A percentile compares a stretch with the other conserved stretches of the same genome.
Conservation (phyloP, 35 echinoderm and acorn worm species). For the Lytechinus pictus region DNA sequence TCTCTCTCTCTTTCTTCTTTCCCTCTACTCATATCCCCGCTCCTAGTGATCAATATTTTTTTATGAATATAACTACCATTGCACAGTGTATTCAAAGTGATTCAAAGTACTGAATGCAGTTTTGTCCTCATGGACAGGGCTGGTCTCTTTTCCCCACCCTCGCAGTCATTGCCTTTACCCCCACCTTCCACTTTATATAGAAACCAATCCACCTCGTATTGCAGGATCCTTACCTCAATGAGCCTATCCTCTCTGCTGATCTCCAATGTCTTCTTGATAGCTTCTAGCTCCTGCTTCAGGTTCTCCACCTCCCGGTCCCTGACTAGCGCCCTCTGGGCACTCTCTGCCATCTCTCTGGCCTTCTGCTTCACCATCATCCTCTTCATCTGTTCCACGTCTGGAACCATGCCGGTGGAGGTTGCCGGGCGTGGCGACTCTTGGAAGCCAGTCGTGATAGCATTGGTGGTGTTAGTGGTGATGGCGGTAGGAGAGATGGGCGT, state of each 20-base stretch:
- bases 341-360: constrained; percentile 75
- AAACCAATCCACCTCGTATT: no score
- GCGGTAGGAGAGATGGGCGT: neutral
- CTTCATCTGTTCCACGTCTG: constrained; percentile 61
- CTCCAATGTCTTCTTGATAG: neutral
- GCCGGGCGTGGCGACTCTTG: neutral
- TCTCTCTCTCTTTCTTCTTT: no score
- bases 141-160: no score
- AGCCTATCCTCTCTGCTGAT: neutral
- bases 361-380: constrained; percentile 63
- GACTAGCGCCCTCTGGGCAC: constrained; percentile 66
- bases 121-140: no score
- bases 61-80: no score
- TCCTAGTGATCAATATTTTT: no score
- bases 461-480: neutral
- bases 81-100: no score
- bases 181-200: no score
- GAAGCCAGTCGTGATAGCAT: neutral
- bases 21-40: no score
- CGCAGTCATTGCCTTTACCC: no score
- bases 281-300: constrained; percentile 47
- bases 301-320: constrained; percentile 67
- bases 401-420: neutral
- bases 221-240: neutral
- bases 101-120: no score